A percentile compares a stretch with the other conserved stretches of the same genome.
Evolutionary conservation across 2,797 vertebrate genomes (phyloP).

Genomic region (Poliocrania exsul): DNA sequence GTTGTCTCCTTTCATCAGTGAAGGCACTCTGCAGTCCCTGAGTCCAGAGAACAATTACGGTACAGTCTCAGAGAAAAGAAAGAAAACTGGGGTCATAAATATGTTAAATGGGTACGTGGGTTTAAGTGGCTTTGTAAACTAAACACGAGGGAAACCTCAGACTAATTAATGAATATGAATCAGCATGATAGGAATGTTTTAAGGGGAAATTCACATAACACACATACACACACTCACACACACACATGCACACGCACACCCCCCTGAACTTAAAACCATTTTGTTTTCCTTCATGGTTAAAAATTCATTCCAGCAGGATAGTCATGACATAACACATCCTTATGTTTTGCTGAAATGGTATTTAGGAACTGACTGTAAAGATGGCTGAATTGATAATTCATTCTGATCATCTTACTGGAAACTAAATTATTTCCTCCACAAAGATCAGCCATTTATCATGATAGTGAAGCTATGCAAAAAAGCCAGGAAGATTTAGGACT

Average conservation of each 20-base stretch:
- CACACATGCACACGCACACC: too few species aligned
- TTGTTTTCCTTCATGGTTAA: background rate
- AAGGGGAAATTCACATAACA: slow-evolving; percentile 44
- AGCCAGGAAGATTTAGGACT: slow-evolving; percentile 30
- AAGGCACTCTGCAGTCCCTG: slow-evolving; percentile 85
- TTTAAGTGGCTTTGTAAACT: slow-evolving; percentile 91
- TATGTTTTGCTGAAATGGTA: background rate
- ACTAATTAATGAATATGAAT: slow-evolving; percentile 89
- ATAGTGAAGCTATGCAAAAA: background rate
- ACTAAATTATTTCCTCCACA: background rate
- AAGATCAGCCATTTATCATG: background rate
- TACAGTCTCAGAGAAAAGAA: slow-evolving; percentile 89
- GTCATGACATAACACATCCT: background rate
- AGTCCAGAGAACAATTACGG: slow-evolving; percentile 86
- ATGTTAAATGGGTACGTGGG: slow-evolving; percentile 91
- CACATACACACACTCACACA: too few species aligned
- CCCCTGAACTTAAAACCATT: background rate
- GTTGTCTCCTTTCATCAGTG: slow-evolving; percentile 89
- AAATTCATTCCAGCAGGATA: background rate
- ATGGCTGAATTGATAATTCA: background rate
- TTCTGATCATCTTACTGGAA: background rate
- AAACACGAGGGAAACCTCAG: slow-evolving; percentile 85
- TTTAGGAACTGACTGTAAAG: background rate
- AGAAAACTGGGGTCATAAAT: slow-evolving; percentile 94
- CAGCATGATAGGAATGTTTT: slow-evolving; percentile 75